Conservation (phyloP, 2,797 vertebrate species). For the Xerus rutilus region DNA sequence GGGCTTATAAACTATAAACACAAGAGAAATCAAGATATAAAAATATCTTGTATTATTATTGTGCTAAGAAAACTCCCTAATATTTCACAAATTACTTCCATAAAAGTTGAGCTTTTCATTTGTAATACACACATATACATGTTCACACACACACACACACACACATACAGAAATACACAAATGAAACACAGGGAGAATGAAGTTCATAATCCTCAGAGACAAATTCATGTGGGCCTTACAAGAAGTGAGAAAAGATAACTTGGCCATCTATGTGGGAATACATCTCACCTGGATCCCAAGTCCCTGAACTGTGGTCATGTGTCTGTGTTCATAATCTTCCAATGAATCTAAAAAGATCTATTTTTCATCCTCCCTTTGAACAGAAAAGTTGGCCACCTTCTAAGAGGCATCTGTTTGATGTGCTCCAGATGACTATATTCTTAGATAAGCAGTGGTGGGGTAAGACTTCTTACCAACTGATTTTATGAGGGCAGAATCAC, state of each 20-base stretch:
- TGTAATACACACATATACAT: neutral
- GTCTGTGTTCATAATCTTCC: neutral
- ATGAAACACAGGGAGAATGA: neutral
- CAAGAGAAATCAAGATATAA: neutral
- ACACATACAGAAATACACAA: neutral
- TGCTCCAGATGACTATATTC: slow-evolving; percentile 27
- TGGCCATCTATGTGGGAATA: neutral
- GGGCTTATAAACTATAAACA: neutral
- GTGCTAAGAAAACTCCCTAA: neutral
- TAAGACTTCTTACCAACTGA: neutral
- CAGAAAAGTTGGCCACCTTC: neutral
- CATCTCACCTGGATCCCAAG: neutral
- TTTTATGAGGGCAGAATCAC: slow-evolving; percentile 84
- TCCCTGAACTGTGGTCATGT: too few species aligned
- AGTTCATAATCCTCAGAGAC: neutral
- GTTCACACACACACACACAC: neutral
- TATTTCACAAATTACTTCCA: slow-evolving; percentile 14
- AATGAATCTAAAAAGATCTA: neutral
- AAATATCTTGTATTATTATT: neutral
- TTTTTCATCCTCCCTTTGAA: slow-evolving; percentile 39
- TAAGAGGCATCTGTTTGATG: slow-evolving; percentile 33
- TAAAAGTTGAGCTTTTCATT: neutral
- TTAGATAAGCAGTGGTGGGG: slow-evolving; percentile 23
- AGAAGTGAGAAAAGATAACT: neutral
- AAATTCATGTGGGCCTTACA: neutral